Percentiles rank a stretch among this genome's conserved stretches.
Conservation (phyloP, 1,140 invertebrate genomes). For the Lineus longissimus region DNA sequence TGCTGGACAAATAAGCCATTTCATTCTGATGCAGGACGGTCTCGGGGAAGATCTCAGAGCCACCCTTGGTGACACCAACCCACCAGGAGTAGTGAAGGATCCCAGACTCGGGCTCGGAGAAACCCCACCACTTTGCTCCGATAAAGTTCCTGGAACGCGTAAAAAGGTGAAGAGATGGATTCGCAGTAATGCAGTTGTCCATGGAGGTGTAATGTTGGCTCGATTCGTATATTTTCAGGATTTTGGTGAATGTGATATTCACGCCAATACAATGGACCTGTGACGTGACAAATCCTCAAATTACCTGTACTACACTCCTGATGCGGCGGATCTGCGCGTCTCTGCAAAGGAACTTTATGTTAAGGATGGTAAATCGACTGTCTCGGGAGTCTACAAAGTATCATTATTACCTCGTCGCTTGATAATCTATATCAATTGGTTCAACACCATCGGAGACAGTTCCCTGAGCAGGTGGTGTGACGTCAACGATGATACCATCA, state of each 20-base stretch:
- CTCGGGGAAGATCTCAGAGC: conserved; percentile 18
- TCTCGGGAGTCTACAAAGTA: no score
- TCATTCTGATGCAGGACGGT: conserved; percentile 15
- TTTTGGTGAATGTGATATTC: no score
- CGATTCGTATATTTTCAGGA: no score
- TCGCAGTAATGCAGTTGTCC: no score
- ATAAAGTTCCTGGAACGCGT: conserved; percentile 20
- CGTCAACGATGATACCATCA: conserved; percentile 32
- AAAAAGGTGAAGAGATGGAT: no score
- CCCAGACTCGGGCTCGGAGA: conserved; percentile 26
- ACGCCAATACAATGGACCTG: not conserved
- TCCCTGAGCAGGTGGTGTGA: conserved; percentile 24
- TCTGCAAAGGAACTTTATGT: no score
- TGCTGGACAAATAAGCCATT: not conserved
- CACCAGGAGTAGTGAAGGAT: conserved; percentile 25
- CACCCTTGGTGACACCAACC: conserved; percentile 23
- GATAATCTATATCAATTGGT: conserved; percentile 28
- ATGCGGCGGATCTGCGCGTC: no score
- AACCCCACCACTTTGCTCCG: conserved; percentile 26
- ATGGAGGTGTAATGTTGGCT: no score
- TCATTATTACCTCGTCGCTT: conserved; percentile 27
- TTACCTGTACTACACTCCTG: no score
- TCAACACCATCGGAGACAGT: conserved; percentile 24
- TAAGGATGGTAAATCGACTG: no score
- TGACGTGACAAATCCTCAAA: no score